Conservation (phyloP, 2,797 vertebrate species). For the Nyctibius grandis region DNA sequence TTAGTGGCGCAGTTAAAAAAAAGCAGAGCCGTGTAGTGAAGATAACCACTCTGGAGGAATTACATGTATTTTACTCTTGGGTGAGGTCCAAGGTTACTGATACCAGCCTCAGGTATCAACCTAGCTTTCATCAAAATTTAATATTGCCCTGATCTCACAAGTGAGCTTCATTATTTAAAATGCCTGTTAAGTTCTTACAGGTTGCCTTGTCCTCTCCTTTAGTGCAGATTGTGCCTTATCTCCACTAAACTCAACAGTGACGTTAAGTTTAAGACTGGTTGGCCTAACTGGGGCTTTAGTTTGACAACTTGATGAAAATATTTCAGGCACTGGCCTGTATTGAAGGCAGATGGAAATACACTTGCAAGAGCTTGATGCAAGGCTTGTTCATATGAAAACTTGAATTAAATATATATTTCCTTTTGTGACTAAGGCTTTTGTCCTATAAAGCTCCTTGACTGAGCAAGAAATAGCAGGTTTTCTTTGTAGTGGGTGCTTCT, state of each 20-base stretch:
- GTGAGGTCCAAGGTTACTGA: no score
- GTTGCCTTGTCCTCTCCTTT: not conserved
- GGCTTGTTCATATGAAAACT: not conserved
- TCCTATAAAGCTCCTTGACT: not conserved
- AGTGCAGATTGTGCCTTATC: not conserved
- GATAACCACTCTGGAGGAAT: not conserved
- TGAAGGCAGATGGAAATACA: not conserved
- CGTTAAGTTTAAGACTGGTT: not conserved
- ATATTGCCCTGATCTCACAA: slow-evolving; percentile 1
- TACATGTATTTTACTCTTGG: not conserved
- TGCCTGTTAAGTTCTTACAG: not conserved
- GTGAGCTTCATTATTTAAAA: slow-evolving; percentile 8
- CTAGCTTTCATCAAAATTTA: slow-evolving; percentile 29
- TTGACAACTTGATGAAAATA: not conserved
- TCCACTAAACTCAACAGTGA: not conserved
- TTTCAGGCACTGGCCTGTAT: not conserved
- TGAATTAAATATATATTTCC: not conserved
- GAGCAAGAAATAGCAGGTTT: not conserved
- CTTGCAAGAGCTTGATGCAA: not conserved
- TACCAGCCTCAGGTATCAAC: not conserved
- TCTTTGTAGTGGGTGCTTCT: not conserved
- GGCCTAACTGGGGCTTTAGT: not conserved
- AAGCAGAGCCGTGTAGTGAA: not conserved
- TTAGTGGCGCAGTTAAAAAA: not conserved
- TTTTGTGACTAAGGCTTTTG: not conserved